Base-by-base conservation (phyloP, 2,797 vertebrate genomes). In the Hybognathus amarus region DNA sequence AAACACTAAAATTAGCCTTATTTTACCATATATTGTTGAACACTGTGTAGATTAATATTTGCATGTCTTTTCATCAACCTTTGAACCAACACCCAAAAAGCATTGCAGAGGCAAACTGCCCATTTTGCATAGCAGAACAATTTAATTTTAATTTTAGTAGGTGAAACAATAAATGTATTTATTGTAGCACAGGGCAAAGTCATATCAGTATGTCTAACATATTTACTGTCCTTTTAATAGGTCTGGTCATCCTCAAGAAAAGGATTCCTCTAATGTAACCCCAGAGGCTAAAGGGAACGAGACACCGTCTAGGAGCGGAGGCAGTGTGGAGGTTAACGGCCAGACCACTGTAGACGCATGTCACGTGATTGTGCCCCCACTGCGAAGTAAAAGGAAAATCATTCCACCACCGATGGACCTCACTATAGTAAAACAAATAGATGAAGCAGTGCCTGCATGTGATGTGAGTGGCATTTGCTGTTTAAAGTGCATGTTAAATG, bases 371-470 rank as follows among this genome's bases (percentile, higher is more conserved):
- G 11, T 80, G 56, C 66, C 86, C 61, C 79, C 85, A 5, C 71
- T 71, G 56, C 87, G 86, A 22, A 84, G 42, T 83, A 91, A 91
- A 50, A 90, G 88, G 80, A 91, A 88, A 22, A 86, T 88, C 38
- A 89, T 90, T 79, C 87, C 92, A 66, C 92, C 92, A 56, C 91
- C 93, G 7, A 90, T 92, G 0, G 87, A 91, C 63, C 52, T 30
- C 71, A 89, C 92, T 47, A 90, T 93, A 75, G 91, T 92, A 82
- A 82, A 85, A 6, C 66, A 38, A 22, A 47, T 86, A 17, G 83
- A 82, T 56, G 86, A 81, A 20, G 86, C 90, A 36, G 86, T 6
- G 87, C 87, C 78, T 68, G 79, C 79, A 17, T 67, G 91, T 73
- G 92, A 93, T 89, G 94, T 94, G 85, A 76, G 80, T 76, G 64